A percentile compares a stretch with the other conserved stretches of the same genome.
Conservation (phyloP, 2,888 invertebrate species). For the Neocrepidodera transversa region DNA sequence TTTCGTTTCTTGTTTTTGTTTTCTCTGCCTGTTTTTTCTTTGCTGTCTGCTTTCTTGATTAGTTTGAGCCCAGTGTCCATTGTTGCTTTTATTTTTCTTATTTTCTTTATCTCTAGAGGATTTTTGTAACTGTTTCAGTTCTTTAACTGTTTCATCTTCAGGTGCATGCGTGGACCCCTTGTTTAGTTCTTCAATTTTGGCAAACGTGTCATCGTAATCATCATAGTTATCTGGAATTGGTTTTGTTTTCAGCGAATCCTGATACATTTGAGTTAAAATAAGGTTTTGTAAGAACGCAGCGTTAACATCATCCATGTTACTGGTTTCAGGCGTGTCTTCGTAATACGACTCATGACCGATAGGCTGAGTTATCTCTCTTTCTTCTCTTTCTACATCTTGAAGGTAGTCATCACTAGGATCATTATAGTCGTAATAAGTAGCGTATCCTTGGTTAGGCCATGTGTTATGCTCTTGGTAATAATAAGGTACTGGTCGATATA, state of each 20-base stretch:
- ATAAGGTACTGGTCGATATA: slow-evolving; percentile 61
- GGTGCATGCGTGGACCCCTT: slow-evolving; percentile 33
- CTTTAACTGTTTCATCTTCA: slow-evolving; percentile 72
- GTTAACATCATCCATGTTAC: slow-evolving; percentile 61
- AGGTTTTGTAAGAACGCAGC: slow-evolving; percentile 73
- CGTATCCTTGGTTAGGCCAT: slow-evolving; percentile 54
- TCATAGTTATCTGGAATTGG: slow-evolving; percentile 44
- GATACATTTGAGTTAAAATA: slow-evolving; percentile 71
- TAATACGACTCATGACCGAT: slow-evolving; percentile 74
- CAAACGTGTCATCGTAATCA: slow-evolving; percentile 52
- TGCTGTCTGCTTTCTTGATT: slow-evolving; percentile 39
- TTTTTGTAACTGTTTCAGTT: slow-evolving; percentile 69
- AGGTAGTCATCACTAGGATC: slow-evolving; percentile 63
- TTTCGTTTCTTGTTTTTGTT: slow-evolving; percentile 29
- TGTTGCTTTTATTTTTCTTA: slow-evolving; percentile 37
- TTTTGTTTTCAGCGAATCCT: slow-evolving; percentile 60
- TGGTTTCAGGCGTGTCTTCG: slow-evolving; percentile 62
- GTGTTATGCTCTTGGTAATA: slow-evolving; percentile 59
- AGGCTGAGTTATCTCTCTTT: slow-evolving; percentile 65
- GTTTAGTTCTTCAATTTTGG: slow-evolving; percentile 41
- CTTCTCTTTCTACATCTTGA: slow-evolving; percentile 68
- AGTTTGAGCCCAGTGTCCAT: slow-evolving; percentile 45
- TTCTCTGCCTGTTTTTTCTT: slow-evolving; percentile 26
- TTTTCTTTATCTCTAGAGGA: slow-evolving; percentile 50
- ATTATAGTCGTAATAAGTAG: slow-evolving; percentile 58